Base-by-base conservation (phyloP, 2,797 vertebrate genomes). In the Hydrolagus colliei region DNA sequence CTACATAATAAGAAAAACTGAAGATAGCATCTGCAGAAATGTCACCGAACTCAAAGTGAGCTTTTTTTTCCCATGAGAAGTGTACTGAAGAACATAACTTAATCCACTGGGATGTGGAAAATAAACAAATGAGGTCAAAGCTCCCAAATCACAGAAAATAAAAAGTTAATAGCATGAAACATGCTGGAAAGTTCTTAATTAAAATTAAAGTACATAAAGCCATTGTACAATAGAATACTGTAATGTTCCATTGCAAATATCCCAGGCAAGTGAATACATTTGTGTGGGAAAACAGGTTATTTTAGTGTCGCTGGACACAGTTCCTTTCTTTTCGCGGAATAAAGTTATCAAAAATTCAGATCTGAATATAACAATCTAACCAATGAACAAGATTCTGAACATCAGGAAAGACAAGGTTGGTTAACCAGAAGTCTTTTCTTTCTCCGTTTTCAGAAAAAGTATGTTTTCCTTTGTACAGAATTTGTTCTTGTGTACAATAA, bases 371-470 rank as follows among this genome's bases (percentile, higher is more conserved):
- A 84, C 79, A 84, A 41, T 20, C 10, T 9, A 71, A 35, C 8
- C 32, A 2, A 84, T 32, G 20, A 84, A 65, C 63, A 84, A 84
- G 32, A 84, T 41, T 67, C 8, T 84, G 63, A 68, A 84, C 63
- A 84, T 84, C 79, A 68, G 79, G 79, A 41, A 35, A 84, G 65
- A 84, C 68, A 84, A 84, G 32, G 16, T 84, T 84, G 32, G 68
- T 35, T 84, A 41, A 71, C 13, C 79, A 41, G 41, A 52, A 52
- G 6, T 52, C 2, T 35, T 63, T 68, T 67, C 12, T 20, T 65
- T 27, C 79, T 68, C 79, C 12, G 13, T 41, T 18, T 41, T 68
- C 22, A 61, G 62, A 78, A 62, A 27, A 12, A 22, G n/a, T 65
- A 80, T 9, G 32, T 35, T 35, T 80, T 73, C 41, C 63, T 84